Base-by-base conservation (phyloP, 2,888 invertebrate species). In the Hypselothyrea guttata region DNA sequence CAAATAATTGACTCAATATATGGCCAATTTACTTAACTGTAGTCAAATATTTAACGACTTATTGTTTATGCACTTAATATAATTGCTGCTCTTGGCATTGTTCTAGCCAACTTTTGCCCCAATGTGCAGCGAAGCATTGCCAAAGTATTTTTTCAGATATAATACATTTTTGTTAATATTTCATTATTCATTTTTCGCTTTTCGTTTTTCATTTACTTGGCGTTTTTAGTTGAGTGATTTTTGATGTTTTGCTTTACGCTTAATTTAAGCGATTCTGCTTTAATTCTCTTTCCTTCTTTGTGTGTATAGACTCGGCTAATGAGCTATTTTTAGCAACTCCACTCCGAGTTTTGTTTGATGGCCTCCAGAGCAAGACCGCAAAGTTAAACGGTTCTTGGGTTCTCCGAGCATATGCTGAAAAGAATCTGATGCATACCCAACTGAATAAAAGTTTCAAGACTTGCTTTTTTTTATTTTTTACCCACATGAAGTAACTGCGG, bases 211-310 rank as follows among this genome's bases (percentile, higher is more conserved):
- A 66, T 70, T 76, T 61, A 54, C 66, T 66, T 52, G 30, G 57
- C 51, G 60, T 79, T 79, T 66, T 72, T 76, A 75, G 71, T 81
- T 78, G 84, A 81, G 81, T 84, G 82, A 81, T 78, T 78, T 77
- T 56, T 57, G 53, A 61, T 84, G 77, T 81, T 77, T 84, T 33
- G 62, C 64, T 65, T 69, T 68, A 53, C 53, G 75, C 62, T 65
- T 79, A 84, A 81, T 76, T 81, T 76, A 73, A 71, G 62, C 63
- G 44, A 34, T 28, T 41, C 49, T 57, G 9, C 27, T 30, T 45
- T 22, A 33, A 30, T 46, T 22, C 35, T 7, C 38, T 34, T n/a
- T 30, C 15, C 13, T 35, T 28, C 12, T 5, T 13, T 33, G 27
- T 35, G 8, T 37, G 4, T 12, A 35, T 16, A 33, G 38, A 40